Base-by-base conservation (phyloP, 2,888 invertebrate species). In the Electrophaes corylata region DNA sequence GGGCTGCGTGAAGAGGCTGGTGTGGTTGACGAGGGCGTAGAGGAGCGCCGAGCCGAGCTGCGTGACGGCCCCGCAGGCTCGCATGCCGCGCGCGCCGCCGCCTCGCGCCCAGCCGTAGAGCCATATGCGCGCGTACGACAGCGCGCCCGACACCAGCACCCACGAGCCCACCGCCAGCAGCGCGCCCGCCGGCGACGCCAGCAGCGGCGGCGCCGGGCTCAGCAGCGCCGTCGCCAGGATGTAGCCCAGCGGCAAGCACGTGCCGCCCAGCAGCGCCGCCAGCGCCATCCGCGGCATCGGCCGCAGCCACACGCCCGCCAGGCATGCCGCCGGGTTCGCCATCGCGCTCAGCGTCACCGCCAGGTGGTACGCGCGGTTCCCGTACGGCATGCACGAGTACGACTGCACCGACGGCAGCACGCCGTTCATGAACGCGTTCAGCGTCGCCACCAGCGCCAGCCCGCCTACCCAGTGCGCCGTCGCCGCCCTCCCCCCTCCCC, bases 351-450 rank as follows among this genome's bases (percentile, higher is more conserved):
- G 90, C 55, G 95, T 94, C 48, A 95, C 95, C 4, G 96, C 93
- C 73, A 96, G 88, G 86, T 97, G 97, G 87, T 96, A 97, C 0
- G 95, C 94, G 44, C 90, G 86, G 78, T 93, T 92, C 12, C 97
- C 96, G 85, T 97, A 97, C 8, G 97, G 96, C 73, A 96, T 91
- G 75, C 95, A 95, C 48, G 97, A 96, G 82, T 94, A 97, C 41
- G 96, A 94, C 84, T 96, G 96, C 66, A 97, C 93, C 60, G 96
- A 95, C 18, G 96, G 96, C 65, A 97, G 92, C 69, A 96, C 93
- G 48, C 96, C 96, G 83, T 96, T 97, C 73, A 93, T 93, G 44
- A 96, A 92, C 61, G 95, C 93, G 75, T 95, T 95, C 44, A 96
- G 88, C 41, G 78, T 50, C 46, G 83, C 86, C 75, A 93, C 92